Base-by-base conservation (phyloP, 2,113 vertebrate species). In the Acanthochromis polyacanthus region DNA sequence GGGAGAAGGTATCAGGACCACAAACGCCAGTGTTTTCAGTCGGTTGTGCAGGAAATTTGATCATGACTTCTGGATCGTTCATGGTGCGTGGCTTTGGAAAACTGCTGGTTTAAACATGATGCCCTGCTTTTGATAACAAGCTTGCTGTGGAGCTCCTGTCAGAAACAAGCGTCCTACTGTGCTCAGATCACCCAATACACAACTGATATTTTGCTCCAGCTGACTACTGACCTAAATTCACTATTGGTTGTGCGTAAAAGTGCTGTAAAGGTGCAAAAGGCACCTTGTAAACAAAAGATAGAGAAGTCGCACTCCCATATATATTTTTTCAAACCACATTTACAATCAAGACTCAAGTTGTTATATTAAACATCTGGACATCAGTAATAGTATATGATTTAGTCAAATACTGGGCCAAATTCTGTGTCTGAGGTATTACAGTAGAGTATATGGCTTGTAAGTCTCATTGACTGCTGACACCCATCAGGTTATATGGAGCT, bases 141-240 rank as follows among this genome's bases (percentile, higher is more conserved):
- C 59, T 32, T 50, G 50, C 65, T 52, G 61, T 22, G 23, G 58
- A 68, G 65, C 55, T 50, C 7, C 5, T 68, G 12, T 55, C 32
- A 17, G 43, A 78, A 69, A 78, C 58, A 70, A 68, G 71, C 48
- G 46, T 45, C 58, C 63, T 12, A 23, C 63, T 78, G 69, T 61
- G 50, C 74, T 45, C 36, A 4, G 50, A 58, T 81, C 48, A 59
- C n/a, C 69, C 45, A 68, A n/a, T 48, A 62, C 66, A 69, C 59
- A 60, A 36, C 68, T 58, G 15, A 71, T 68, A 55, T 75, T 80
- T 81, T 71, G 55, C 75, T 70, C 71, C 71, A 75, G 77, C 62
- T 91, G 65, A 71, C 67, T 73, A 64, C 82, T 88, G 84, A 89
- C 81, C 82, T 79, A 81, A 82, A 92, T 88, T 71, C 70, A 67